phyloP scores from a whole-genome alignment of 2,113 vertebrate genomes.

The Eretmochelys imbricata region DNA sequence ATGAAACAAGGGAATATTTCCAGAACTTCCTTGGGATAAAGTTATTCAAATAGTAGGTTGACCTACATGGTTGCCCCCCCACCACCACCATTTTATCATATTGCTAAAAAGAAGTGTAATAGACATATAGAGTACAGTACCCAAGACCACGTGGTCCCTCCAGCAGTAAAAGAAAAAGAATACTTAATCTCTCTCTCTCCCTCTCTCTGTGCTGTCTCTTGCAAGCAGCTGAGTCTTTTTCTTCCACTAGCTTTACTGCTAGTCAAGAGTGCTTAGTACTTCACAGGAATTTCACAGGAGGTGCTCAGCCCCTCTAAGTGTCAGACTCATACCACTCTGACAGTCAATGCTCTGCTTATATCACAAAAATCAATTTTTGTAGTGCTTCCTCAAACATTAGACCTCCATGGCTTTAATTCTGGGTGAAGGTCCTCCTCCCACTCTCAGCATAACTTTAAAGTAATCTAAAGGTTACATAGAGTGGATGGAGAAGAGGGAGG shows the following conservation, averaged over 20 bases:
- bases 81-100: neutral
- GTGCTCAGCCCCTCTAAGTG: fast-evolving
- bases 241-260: neutral
- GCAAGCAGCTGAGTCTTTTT: neutral
- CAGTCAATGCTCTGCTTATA: neutral
- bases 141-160: neutral
- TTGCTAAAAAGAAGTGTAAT: neutral
- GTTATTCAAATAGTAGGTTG: neutral
- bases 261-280: neutral
- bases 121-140: neutral
- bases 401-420: neutral
- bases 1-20: neutral
- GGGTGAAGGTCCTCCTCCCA: neutral
- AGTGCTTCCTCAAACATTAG: neutral
- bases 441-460: neutral
- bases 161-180: neutral
- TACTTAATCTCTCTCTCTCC: neutral
- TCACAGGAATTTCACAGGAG: neutral
- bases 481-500: neutral
- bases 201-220: neutral
- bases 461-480: neutral
- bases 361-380: neutral
- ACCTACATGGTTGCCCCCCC: neutral
- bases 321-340: neutral
- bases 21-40: neutral